Evolutionary conservation across 2,888 invertebrate species (phyloP).

Genomic region (Hydraecia micacea): DNA sequence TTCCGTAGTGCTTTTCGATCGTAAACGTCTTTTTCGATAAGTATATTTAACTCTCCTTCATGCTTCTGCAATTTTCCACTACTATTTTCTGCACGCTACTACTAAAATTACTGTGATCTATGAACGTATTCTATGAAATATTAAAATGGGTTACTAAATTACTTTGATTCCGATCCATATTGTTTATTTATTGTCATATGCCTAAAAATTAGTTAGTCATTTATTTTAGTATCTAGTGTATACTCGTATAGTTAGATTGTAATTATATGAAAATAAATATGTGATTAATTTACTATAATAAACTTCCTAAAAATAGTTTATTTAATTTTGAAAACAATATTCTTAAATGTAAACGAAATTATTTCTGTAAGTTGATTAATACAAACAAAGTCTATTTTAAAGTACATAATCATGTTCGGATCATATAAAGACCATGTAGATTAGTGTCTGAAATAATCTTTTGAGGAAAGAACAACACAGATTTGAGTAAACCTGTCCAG

Average conservation of each 20-base stretch:
- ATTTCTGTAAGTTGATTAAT: background rate
- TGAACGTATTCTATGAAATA: background rate
- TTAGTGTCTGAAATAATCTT: too few relatives aligned
- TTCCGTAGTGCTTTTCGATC: constrained; percentile 53
- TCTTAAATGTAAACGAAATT: background rate
- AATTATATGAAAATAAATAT: too few relatives aligned
- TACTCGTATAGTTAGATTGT: too few relatives aligned
- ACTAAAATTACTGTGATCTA: background rate
- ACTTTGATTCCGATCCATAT: background rate
- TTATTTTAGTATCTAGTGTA: too few relatives aligned
- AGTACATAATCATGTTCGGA: background rate
- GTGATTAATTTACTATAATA: too few relatives aligned
- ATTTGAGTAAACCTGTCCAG: background rate
- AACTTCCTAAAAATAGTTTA: background rate
- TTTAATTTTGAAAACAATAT: background rate
- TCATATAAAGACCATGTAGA: background rate
- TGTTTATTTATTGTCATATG: background rate
- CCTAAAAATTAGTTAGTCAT: background rate
- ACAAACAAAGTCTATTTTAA: background rate
- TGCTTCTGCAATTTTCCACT: constrained; percentile 7
- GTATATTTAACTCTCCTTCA: constrained; percentile 30
- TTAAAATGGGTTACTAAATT: background rate
- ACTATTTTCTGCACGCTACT: background rate
- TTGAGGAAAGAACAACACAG: background rate
- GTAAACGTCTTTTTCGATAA: constrained; percentile 55